Evolutionary conservation across 2,797 vertebrate species (phyloP).

Genomic region (Crocidura indochinensis): DNA sequence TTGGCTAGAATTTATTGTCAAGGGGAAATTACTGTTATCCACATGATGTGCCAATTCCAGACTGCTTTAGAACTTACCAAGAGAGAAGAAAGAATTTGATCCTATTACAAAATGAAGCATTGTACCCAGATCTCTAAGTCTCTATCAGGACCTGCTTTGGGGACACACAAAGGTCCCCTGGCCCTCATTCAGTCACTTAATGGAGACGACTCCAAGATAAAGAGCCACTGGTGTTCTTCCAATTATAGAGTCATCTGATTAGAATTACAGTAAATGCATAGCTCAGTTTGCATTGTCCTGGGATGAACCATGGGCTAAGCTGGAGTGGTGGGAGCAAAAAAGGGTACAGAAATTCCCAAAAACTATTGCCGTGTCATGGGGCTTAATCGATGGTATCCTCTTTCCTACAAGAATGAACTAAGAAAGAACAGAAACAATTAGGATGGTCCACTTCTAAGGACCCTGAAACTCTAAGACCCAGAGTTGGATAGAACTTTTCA

Average conservation of each 20-base stretch:
- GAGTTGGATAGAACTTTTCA: background rate
- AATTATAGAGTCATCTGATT: slow-evolving; percentile 87
- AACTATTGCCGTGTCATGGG: background rate
- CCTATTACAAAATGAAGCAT: slow-evolving; percentile 63
- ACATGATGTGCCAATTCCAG: slow-evolving; percentile 23
- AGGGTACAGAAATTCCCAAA: slow-evolving; percentile 52
- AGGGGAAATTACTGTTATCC: slow-evolving; percentile 23
- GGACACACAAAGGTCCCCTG: slow-evolving; percentile 83
- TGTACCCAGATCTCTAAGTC: slow-evolving; percentile 64
- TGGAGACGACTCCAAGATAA: slow-evolving; percentile 85
- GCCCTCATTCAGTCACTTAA: slow-evolving; percentile 85
- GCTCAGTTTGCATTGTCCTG: slow-evolving; percentile 85
- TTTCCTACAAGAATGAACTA: background rate
- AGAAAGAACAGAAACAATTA: slow-evolving; percentile 3
- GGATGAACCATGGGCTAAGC: slow-evolving; percentile 68
- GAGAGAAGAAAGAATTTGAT: slow-evolving; percentile 38
- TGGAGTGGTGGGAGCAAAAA: slow-evolving; percentile 12
- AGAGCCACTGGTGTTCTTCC: slow-evolving; percentile 85
- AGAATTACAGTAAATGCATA: slow-evolving; percentile 87
- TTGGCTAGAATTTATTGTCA: slow-evolving; percentile 48
- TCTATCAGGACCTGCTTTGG: slow-evolving; percentile 75
- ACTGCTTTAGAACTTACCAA: slow-evolving; percentile 67
- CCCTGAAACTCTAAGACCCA: background rate
- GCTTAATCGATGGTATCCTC: background rate
- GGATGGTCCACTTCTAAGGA: slow-evolving; percentile 8